These are phyloP conservation scores for Arge pagana DNA, from an alignment of 2,888 invertebrate species.

Conservation along the genomic window DNA sequence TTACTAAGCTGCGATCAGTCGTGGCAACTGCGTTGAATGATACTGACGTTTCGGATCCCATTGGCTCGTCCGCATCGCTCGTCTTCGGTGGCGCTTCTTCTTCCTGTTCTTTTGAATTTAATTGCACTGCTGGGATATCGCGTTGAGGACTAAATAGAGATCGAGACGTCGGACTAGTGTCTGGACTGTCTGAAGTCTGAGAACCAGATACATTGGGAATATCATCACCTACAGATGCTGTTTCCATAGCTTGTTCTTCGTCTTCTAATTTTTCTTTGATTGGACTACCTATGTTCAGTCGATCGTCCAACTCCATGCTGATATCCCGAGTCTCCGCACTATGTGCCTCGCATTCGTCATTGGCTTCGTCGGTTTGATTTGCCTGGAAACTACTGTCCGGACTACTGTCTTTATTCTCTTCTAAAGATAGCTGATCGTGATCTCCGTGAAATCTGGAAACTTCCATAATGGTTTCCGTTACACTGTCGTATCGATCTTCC, in stretches of 20 bases:
- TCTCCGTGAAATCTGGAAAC: constrained; percentile 39
- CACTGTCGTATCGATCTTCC: constrained; percentile 40
- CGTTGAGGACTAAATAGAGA: constrained; percentile 42
- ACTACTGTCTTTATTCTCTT: constrained; percentile 23
- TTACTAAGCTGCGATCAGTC: constrained; percentile 52
- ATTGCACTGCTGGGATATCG: constrained; percentile 33
- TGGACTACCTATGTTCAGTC: constrained; percentile 14
- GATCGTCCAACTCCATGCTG: constrained; percentile 11
- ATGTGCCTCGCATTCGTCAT: constrained; percentile 19
- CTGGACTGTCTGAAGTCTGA: constrained; percentile 31
- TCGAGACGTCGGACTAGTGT: constrained; percentile 30
- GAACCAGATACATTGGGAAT: constrained; percentile 17
- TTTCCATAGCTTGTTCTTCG: constrained; percentile 6
- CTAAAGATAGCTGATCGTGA: constrained; percentile 13
- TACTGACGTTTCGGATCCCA: constrained; percentile 41
- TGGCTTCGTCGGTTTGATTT: constrained; percentile 27
- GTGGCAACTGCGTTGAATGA: constrained; percentile 44
- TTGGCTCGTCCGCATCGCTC: constrained; percentile 18
- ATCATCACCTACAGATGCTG: constrained; percentile 8
- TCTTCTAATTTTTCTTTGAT: not conserved
- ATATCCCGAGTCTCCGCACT: constrained; percentile 9
- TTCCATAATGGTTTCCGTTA: constrained; percentile 48
- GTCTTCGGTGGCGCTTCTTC: constrained; percentile 45
- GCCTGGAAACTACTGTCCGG: constrained; percentile 1
- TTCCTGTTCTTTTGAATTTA: constrained; percentile 60